Conservation (phyloP, 1,140 invertebrate species). For the Mercenaria mercenaria region DNA sequence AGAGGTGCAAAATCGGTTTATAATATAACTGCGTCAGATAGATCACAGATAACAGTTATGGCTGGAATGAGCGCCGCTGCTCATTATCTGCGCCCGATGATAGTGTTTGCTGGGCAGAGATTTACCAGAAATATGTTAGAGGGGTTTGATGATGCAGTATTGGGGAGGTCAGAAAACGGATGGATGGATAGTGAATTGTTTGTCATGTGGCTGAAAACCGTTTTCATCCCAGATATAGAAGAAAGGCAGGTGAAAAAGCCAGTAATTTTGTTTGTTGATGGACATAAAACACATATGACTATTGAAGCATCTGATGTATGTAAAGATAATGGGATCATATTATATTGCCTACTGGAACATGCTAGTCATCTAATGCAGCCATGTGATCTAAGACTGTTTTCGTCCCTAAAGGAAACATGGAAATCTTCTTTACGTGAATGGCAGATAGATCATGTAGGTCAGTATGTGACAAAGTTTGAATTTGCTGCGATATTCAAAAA, state of each 20-base stretch:
- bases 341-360: constrained; percentile 57
- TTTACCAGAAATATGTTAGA: constrained; percentile 15
- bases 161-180: background rate
- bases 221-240: constrained; percentile 37
- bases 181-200: constrained; percentile 38
- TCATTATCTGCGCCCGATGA: background rate
- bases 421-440: background rate
- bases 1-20: constrained; percentile 25
- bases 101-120: too few species aligned
- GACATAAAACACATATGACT: constrained; percentile 48
- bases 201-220: constrained; percentile 12
- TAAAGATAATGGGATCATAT: constrained; percentile 39
- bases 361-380: constrained; percentile 42
- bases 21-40: constrained; percentile 36
- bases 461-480: constrained; percentile 31
- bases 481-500: constrained; percentile 47
- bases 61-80: background rate
- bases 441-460: constrained; percentile 39
- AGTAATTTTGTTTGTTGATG: constrained; percentile 50
- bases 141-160: constrained; percentile 48
- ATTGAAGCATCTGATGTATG: constrained; percentile 39
- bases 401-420: constrained; percentile 17
- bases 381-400: constrained; percentile 27
- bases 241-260: constrained; percentile 14
- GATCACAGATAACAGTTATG: constrained; percentile 36